These are phyloP conservation scores for Hoplodrina ambigua DNA, from an alignment of 2,888 invertebrate genomes.

Conservation along the genomic window DNA sequence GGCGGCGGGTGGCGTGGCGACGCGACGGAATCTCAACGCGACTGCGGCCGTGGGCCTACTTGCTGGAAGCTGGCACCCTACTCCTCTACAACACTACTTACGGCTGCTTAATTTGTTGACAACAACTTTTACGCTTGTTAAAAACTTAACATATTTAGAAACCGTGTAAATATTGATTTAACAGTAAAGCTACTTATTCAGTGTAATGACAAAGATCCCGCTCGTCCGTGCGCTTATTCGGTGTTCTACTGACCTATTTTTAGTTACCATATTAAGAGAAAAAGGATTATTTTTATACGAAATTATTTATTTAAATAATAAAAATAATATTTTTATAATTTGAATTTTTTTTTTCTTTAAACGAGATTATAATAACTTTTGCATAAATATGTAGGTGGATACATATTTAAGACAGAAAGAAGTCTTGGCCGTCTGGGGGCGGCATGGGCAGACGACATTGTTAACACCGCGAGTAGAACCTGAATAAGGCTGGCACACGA, in stretches of 20 bases:
- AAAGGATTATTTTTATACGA: background rate
- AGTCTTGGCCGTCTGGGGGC: background rate
- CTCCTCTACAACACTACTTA: constrained; percentile 36
- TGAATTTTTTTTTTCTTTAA: no score
- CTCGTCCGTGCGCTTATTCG: constrained; percentile 12
- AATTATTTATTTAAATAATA: no score
- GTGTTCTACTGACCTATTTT: constrained; percentile 77
- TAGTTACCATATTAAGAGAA: constrained; percentile 16
- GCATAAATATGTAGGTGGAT: background rate
- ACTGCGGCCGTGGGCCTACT: constrained; percentile 80
- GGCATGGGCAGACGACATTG: background rate
- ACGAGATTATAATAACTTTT: background rate
- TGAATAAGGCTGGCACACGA: background rate
- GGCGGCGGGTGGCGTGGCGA: constrained; percentile 77
- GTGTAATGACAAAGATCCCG: constrained; percentile 37
- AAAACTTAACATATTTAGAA: constrained; percentile 21
- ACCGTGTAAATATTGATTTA: constrained; percentile 21
- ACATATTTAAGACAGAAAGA: background rate
- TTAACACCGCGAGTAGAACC: background rate
- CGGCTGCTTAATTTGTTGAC: constrained; percentile 47
- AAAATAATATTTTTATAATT: no score
- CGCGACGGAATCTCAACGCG: constrained; percentile 81
- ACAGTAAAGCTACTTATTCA: constrained; percentile 9
- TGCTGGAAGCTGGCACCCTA: constrained; percentile 70
- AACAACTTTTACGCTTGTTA: constrained; percentile 46